phyloP scores from a whole-genome alignment of 2,113 vertebrate genomes.

The Toxotes jaculatrix region DNA sequence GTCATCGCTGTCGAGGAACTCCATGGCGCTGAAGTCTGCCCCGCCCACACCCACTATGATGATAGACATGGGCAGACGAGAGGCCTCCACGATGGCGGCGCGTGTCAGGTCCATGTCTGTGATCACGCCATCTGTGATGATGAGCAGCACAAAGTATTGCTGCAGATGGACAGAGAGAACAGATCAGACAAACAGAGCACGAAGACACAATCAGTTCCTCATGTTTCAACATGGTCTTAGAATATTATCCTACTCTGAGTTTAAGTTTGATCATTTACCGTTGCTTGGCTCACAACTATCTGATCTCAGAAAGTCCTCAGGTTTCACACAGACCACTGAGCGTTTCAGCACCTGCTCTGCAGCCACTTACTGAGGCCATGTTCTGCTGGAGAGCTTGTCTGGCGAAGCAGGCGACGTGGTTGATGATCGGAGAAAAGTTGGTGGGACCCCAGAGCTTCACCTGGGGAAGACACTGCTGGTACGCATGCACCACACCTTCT shows the following conservation, averaged over 20 bases:
- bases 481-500: conserved; percentile 91
- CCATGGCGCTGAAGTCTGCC: conserved; percentile 94
- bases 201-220: no score
- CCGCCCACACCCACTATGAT: conserved; percentile 95
- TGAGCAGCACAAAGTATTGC: conserved; percentile 96
- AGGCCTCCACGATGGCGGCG: conserved; percentile 91
- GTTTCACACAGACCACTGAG: neutral
- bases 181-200: neutral
- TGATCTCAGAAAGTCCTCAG: neutral
- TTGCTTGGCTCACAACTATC: neutral
- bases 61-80: conserved; percentile 94
- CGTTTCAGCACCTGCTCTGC: neutral
- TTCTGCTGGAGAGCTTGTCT: conserved; percentile 88
- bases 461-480: conserved; percentile 92
- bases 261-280: no score
- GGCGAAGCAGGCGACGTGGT: conserved; percentile 91
- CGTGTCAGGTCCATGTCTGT: conserved; percentile 95
- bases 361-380: conserved; percentile 88
- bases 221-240: no score
- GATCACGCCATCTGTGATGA: conserved; percentile 98
- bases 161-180: conserved; percentile 61
- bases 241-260: no score
- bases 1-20: conserved; percentile 94
- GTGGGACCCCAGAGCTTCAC: conserved; percentile 96
- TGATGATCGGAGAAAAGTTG: conserved; percentile 97